These are phyloP conservation scores for Teinopalpus imperialis DNA, from an alignment of 2,888 invertebrate genomes.

Conservation along the genomic window DNA sequence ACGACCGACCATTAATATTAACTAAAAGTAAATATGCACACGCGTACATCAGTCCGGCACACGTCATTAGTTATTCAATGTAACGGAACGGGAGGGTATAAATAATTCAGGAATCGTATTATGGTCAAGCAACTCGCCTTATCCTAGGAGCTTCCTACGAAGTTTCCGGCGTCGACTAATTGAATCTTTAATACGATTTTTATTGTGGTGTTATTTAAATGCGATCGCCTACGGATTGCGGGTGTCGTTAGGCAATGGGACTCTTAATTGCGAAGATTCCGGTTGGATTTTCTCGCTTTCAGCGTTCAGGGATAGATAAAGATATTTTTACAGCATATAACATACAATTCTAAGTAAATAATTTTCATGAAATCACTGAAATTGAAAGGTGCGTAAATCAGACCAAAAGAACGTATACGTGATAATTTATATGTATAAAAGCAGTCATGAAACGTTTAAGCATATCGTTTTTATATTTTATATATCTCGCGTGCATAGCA, in stretches of 20 bases:
- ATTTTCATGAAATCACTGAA: too few species aligned
- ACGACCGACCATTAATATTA: constrained; percentile 47
- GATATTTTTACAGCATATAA: too few species aligned
- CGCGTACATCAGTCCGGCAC: constrained; percentile 36
- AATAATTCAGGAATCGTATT: constrained; percentile 58
- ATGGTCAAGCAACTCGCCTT: constrained; percentile 40
- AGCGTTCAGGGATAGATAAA: too few species aligned
- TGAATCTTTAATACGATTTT: constrained; percentile 52
- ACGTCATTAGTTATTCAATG: constrained; percentile 71
- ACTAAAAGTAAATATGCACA: constrained; percentile 48
- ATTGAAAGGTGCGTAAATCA: too few species aligned
- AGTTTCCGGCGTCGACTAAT: constrained; percentile 47
- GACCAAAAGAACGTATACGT: too few species aligned
- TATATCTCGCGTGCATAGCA: too few species aligned
- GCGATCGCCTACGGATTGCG: constrained; percentile 34
- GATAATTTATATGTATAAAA: too few species aligned
- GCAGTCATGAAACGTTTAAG: too few species aligned
- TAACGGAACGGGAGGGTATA: constrained; percentile 68
- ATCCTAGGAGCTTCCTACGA: constrained; percentile 38
- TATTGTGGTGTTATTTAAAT: constrained; percentile 56
- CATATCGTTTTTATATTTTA: too few species aligned
- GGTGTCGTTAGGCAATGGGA: constrained; percentile 22
- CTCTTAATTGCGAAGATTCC: constrained; percentile 14
- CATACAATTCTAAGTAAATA: too few species aligned
- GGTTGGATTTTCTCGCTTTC: constrained; percentile 6